A percentile compares a stretch with the other conserved stretches of the same genome.
phyloP scores from a whole-genome alignment of 2,888 invertebrate species.

The Andrena camellia region DNA sequence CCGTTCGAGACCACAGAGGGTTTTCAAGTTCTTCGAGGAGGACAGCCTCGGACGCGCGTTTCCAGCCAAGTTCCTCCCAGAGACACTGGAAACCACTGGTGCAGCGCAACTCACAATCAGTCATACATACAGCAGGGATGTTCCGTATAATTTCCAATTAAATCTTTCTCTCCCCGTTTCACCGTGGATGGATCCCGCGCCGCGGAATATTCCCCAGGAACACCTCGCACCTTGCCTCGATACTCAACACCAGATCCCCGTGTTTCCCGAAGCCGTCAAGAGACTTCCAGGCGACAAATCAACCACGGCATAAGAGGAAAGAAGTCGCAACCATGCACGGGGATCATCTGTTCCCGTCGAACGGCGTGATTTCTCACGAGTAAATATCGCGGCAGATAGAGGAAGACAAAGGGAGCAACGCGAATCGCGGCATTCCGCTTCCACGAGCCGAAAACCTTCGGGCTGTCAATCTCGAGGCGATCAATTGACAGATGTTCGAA shows the following conservation, averaged over 20 bases:
- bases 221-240: not conserved
- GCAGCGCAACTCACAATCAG: too few relatives aligned
- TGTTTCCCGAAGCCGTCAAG: not conserved
- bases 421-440: slow-evolving; percentile 1
- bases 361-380: slow-evolving; percentile 16
- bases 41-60: not conserved
- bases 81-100: not conserved
- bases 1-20: slow-evolving; percentile 39
- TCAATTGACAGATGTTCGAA: slow-evolving; percentile 26
- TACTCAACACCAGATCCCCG: not conserved
- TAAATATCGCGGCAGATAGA: not conserved
- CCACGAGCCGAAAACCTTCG: slow-evolving; percentile 22
- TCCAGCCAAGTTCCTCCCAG: not conserved
- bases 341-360: slow-evolving; percentile 45
- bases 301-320: not conserved
- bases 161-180: too few relatives aligned
- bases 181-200: too few relatives aligned
- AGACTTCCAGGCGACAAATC: not conserved
- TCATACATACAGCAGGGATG: not conserved
- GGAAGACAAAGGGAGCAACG: not conserved
- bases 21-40: slow-evolving; percentile 15
- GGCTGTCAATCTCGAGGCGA: slow-evolving; percentile 36
- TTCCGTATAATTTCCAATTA: not conserved
- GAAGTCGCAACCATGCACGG: not conserved
- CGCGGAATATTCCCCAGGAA: too few relatives aligned